Evolutionary conservation across 2,888 invertebrate genomes (phyloP), one percentile per base, ranked within the genome.

Genomic region (Galerucella pusilla): DNA sequence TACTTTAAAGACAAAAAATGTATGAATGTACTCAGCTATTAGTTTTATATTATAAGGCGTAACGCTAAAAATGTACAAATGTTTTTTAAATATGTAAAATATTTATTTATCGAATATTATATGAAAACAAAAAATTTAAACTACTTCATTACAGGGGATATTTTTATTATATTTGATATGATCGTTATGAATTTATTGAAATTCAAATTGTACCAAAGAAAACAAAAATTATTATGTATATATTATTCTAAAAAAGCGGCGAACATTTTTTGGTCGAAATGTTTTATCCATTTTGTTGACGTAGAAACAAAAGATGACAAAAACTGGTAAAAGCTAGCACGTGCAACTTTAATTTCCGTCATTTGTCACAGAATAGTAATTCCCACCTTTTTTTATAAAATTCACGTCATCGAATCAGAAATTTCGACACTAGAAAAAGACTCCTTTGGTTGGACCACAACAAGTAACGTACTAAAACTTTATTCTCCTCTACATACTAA

Each of bases 91-190:
- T 75, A 82, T 83, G 82, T 81, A 80, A 83, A 83, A 83, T 84
- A 84, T 84, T 84, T 85, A 85, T 85, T 85, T 85, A 85, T 85
- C 83, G 81, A 79, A 81, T 49, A 49, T 49, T 49, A 49, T 49
- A 49, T 49, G 14, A 80, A 82, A 82, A 81, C 42, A 61, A 59
- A 61, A 75, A 80, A 79, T 77, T 78, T 76, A 80, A 61, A 84
- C 81, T 83, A 83, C 84, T 82, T 81, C 84, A 82, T 82, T 82
- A 85, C 84, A 84, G 84, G 84, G 84, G 82, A 81, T 84, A 84
- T 84, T 84, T 42, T 84, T 85, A 84, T 85, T 85, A 85, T 85
- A 85, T 85, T 85, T 85, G 85, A 85, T 85, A 85, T 84, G 84
- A 86, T 85, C 85, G 85, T 85, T 86, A 84, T 84, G 82, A 83